Conservation (phyloP, 1,140 invertebrate genomes). For the Anadara kagoshimensis region DNA sequence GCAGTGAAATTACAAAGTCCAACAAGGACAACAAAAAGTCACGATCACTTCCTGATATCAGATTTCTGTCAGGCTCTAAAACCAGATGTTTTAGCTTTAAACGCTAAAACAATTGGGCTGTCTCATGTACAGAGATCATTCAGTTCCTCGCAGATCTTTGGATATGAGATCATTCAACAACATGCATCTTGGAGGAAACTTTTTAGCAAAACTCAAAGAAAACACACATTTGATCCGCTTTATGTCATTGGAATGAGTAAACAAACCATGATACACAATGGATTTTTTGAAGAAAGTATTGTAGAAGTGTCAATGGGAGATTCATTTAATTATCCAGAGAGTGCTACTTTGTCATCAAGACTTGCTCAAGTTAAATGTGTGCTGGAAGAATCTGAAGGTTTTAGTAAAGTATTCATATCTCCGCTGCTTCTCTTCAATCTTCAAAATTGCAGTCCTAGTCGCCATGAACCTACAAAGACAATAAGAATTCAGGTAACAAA, state of each 20-base stretch:
- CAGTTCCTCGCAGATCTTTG: conserved; percentile 18
- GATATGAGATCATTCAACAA: conserved; percentile 37
- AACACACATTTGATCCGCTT: conserved; percentile 48
- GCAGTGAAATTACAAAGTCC: conserved; percentile 7
- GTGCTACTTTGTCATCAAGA: conserved; percentile 31
- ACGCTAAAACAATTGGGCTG: conserved; percentile 34
- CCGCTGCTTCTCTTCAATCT: conserved; percentile 60
- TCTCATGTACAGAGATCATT: conserved; percentile 11
- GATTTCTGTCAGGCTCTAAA: conserved; percentile 52
- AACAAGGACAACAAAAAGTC: conserved; percentile 12
- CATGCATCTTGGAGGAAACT: conserved; percentile 38
- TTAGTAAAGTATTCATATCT: conserved; percentile 57
- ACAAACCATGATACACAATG: conserved; percentile 54
- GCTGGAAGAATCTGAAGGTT: conserved; percentile 37
- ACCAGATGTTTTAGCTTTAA: conserved; percentile 27
- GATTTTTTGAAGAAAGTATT: conserved; percentile 58
- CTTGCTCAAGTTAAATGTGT: conserved; percentile 58
- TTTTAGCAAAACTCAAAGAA: conserved; percentile 36
- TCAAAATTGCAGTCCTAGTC: conserved; percentile 33
- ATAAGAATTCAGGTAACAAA: too few relatives aligned
- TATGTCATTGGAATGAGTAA: conserved; percentile 58
- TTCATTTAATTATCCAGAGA: conserved; percentile 5
- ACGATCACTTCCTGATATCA: conserved; percentile 40
- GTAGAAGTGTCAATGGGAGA: conserved; percentile 48
- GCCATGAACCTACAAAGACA: background rate